Evolutionary conservation across 2,888 invertebrate species (phyloP).

Genomic region (Lithophane leautieri): DNA sequence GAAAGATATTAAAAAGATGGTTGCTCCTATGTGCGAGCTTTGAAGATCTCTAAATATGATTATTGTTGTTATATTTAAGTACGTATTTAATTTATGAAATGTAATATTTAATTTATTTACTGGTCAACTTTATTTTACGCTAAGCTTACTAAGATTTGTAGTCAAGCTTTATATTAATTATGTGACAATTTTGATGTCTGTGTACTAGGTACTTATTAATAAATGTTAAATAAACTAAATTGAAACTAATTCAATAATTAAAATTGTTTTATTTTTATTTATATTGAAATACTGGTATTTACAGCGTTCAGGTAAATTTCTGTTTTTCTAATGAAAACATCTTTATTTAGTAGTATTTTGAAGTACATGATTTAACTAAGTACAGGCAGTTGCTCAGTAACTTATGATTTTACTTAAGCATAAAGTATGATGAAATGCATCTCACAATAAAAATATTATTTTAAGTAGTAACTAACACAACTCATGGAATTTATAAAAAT

Average conservation of each 20-base stretch:
- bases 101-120: constrained; percentile 28
- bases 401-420: neutral
- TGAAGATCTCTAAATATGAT: constrained; percentile 39
- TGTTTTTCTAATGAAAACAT: neutral
- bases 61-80: neutral
- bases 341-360: constrained; percentile 11
- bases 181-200: constrained; percentile 37
- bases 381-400: neutral
- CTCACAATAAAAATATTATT: neutral
- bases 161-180: constrained; percentile 44
- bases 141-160: constrained; percentile 41
- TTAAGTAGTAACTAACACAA: constrained; percentile 33
- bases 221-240: constrained; percentile 49
- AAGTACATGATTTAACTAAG: neutral
- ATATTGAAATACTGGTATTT: constrained; percentile 58
- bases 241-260: constrained; percentile 38
- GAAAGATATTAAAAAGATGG: constrained; percentile 1
- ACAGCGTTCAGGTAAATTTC: constrained; percentile 24
- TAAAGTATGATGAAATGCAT: neutral
- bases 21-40: constrained; percentile 9
- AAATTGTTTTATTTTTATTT: constrained; percentile 58
- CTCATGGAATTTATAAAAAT: constrained; percentile 6
- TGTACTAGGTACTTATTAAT: constrained; percentile 46
- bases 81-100: constrained; percentile 29
- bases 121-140: constrained; percentile 5